These are phyloP conservation scores for Conops quadrifasciatus DNA, from an alignment of 2,888 invertebrate genomes.

Conservation along the genomic window DNA sequence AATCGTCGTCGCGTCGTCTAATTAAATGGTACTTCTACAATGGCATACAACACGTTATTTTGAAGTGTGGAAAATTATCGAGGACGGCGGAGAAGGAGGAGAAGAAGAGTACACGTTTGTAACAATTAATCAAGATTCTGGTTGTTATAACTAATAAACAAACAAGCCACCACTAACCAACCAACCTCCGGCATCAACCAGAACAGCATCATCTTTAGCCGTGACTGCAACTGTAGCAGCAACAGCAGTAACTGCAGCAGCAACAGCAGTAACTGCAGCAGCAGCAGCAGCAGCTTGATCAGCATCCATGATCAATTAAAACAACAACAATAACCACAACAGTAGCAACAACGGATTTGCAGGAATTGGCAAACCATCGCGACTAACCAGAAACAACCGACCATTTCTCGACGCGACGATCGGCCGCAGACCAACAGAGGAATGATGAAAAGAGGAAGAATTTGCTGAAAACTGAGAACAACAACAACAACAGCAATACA, in stretches of 20 bases:
- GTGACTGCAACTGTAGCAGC: not conserved
- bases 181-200: not conserved
- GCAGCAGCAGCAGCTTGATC: not conserved
- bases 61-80: not conserved
- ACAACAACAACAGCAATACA: not conserved
- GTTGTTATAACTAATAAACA: not conserved
- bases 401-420: too few relatives aligned
- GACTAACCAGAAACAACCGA: too few relatives aligned
- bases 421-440: too few relatives aligned
- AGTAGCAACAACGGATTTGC: too few relatives aligned
- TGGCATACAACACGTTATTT: slow-evolving; percentile 17
- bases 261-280: too few relatives aligned
- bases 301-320: too few relatives aligned
- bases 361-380: too few relatives aligned
- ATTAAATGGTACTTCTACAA: slow-evolving; percentile 32
- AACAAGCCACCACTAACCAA: slow-evolving; percentile 6
- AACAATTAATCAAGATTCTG: not conserved
- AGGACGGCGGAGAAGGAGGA: not conserved
- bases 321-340: too few relatives aligned
- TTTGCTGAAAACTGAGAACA: not conserved
- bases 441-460: slow-evolving; percentile 2
- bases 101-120: not conserved
- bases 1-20: not conserved
- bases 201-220: not conserved
- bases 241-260: too few relatives aligned